Evolutionary conservation across 2,113 vertebrate genomes (phyloP), one percentile per base, ranked within the genome.

Genomic region (Corvus cornix): DNA sequence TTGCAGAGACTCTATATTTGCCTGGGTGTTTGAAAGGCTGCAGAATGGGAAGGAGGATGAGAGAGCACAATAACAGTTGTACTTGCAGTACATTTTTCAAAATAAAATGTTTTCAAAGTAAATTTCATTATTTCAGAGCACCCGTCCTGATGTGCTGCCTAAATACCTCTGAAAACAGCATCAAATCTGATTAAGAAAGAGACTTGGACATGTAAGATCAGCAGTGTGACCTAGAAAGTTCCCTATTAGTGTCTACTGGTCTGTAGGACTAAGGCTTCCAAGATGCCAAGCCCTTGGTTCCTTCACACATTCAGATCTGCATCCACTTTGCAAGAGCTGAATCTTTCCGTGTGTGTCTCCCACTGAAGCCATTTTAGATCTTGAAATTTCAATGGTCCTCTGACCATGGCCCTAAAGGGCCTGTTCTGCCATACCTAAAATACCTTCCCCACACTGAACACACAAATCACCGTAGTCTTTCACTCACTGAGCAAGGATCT

Each of bases 351-450:
- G 15, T 1, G 1, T 63, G 28, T 53, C 15, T 58, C 18, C 6
- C 27, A 7, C 10, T 48, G 39, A 89, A 81, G 14, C 8, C 9
- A 19, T 48, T 67, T 87, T 15, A 75, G 33, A 33, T 48, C 39
- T 27, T 46, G 37, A 74, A 64, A 79, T n/a, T 18, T 44, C 23
- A 49, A 2, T 24, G 9, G 26, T 74, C 8, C 16, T 93, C 66
- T 75, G 31, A 15, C 12, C 0, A 0, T 16, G 19, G 24, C 8
- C 9, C 8, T 48, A n/a, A 53, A 51, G 13, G 7, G 16, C 21
- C 23, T 52, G 49, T 8, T 48, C 46, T 84, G 44, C n/a, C 31
- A 6, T 35, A 68, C 7, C 16, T 44, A 11, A 41, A 60, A 7
- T n/a, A 82, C 10, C 10, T 82, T 89, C 22, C 51, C 10, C 33